Base-by-base conservation (phyloP, 2,797 vertebrate genomes). In the Gymnocypris eckloni region DNA sequence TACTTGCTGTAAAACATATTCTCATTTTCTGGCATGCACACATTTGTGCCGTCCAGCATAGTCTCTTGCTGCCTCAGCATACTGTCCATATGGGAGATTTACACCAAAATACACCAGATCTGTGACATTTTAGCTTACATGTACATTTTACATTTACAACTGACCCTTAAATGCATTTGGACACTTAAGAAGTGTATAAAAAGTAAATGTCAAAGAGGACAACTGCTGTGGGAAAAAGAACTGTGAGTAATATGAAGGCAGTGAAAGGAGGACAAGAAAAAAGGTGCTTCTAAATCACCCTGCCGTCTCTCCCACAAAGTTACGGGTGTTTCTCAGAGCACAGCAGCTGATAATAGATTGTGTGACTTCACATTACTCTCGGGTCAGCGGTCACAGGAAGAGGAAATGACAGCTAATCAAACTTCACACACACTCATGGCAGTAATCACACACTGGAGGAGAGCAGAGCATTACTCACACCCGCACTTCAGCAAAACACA, bases 321-420 rank as follows among this genome's bases (percentile, higher is more conserved):
- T 78, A 79, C 59, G 18, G 52, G 50, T 18, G 39, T 66, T 69
- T 78, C 45, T 37, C 48, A 16, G 39, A 82, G 79, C 86, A 70
- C 48, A 86, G 71, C 79, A 61, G 72, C 87, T 81, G 87, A 88
- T 87, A 77, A 71, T 54, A 82, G 88, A 80, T 90, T 86, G 59
- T 72, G 71, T 76, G 87, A 84, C 84, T 88, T 81, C 54, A 81
- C 78, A 66, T 61, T 52, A 70, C 76, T 45, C 75, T 4, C 59
- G 82, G 84, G 76, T 89, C 90, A 91, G 91, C 72, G 86, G 87
- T 92, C 90, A 84, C 88, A 81, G 85, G 64, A 90, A 81, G 79
- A 64, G 64, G 86, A 87, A 87, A 77, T 91, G 92, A 95, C 92
- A 93, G 91, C 72, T 92, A 94, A 94, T 95, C 92, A 93, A 92